Conservation (phyloP, 2,888 invertebrate genomes). For the Cistogaster globosa region DNA sequence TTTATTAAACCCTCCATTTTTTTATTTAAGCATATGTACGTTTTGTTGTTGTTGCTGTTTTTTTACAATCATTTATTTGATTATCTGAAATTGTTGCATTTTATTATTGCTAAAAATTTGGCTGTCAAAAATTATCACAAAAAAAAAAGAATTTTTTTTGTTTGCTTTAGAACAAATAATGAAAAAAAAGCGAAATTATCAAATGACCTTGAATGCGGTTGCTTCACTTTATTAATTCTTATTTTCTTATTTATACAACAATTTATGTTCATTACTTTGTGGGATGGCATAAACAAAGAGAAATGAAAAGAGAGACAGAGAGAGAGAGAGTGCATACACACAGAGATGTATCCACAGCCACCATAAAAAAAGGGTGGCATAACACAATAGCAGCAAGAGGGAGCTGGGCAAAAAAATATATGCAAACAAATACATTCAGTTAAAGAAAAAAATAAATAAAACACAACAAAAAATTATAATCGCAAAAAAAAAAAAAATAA, state of each 20-base stretch:
- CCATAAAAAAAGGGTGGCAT: conserved; percentile 11
- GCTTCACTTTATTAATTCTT: conserved; percentile 71
- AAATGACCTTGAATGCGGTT: conserved; percentile 74
- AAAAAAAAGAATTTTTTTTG: conserved; percentile 17
- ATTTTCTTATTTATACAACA: conserved; percentile 52
- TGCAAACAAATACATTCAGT: not conserved
- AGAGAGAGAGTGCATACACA: not conserved
- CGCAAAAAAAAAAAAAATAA: conserved; percentile 4
- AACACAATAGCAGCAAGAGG: not conserved
- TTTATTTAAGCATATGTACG: not conserved
- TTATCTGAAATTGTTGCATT: conserved; percentile 59
- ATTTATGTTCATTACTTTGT: conserved; percentile 57
- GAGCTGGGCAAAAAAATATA: conserved; percentile 12
- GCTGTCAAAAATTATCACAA: conserved; percentile 42
- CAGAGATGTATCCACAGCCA: too few relatives aligned
- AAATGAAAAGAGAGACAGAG: conserved; percentile 4
- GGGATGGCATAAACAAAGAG: not conserved
- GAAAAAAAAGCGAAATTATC: conserved; percentile 70
- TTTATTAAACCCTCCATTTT: not conserved
- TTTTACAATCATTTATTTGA: conserved; percentile 44
- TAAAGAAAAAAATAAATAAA: not conserved
- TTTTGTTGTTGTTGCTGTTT: not conserved
- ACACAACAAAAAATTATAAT: conserved; percentile 4
- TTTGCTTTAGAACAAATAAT: conserved; percentile 57
- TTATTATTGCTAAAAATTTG: conserved; percentile 23